phyloP scores from a whole-genome alignment of 2,888 invertebrate genomes.

The Gymnosoma rotundatum region DNA sequence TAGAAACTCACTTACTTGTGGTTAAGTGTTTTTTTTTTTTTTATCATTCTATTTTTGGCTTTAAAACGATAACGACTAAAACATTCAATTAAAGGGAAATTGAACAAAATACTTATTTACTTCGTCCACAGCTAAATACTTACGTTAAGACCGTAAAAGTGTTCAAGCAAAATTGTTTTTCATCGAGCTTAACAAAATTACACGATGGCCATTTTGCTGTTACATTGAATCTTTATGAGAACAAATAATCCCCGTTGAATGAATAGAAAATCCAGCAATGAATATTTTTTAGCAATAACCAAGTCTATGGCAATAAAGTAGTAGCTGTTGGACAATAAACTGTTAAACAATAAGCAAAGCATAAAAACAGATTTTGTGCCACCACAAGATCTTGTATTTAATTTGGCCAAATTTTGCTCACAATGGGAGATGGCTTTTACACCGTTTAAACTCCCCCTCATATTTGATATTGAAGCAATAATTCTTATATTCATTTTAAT shows the following conservation, averaged over 20 bases:
- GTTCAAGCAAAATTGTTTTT: slow-evolving; percentile 40
- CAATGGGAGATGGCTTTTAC: not conserved
- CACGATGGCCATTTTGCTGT: slow-evolving; percentile 51
- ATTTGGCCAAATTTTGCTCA: slow-evolving; percentile 76
- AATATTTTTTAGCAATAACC: slow-evolving; percentile 31
- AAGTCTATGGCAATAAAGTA: slow-evolving; percentile 18
- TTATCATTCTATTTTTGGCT: slow-evolving; percentile 34
- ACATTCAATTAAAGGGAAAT: slow-evolving; percentile 14
- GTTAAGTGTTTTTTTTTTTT: not conserved
- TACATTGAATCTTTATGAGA: slow-evolving; percentile 79
- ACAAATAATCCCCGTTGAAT: slow-evolving; percentile 81
- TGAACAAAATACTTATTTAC: not conserved
- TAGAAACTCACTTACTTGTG: slow-evolving; percentile 13
- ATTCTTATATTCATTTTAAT: slow-evolving; percentile 34
- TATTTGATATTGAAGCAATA: no score
- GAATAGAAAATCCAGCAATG: slow-evolving; percentile 75
- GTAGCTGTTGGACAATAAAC: not conserved
- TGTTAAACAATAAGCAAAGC: slow-evolving; percentile 28
- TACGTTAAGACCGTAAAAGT: slow-evolving; percentile 20
- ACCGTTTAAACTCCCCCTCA: not conserved
- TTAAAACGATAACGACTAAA: slow-evolving; percentile 41
- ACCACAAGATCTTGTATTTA: slow-evolving; percentile 66
- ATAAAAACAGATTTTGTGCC: slow-evolving; percentile 43
- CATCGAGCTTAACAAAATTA: slow-evolving; percentile 74
- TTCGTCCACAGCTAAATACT: not conserved